Evolutionary conservation across 2,797 vertebrate genomes (phyloP), one percentile per base, ranked within the genome.

Genomic region (Takifugu ocellatus): DNA sequence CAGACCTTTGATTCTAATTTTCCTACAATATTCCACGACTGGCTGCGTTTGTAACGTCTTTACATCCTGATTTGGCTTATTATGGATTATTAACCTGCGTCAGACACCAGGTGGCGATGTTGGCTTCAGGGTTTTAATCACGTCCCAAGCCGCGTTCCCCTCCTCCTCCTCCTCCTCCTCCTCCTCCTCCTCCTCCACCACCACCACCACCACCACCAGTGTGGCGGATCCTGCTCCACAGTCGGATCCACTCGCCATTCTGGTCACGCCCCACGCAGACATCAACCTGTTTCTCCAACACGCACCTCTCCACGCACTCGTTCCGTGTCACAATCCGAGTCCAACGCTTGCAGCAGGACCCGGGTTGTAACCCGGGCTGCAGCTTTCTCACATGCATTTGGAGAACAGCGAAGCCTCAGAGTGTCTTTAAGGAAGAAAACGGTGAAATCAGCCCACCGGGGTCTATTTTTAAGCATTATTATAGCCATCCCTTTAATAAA

Each of bases 211-310:
- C 36, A 14, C 12, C 36, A 12, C 12, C 36, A 39, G 8, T 10
- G 10, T 10, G 11, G 62, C 66, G 70, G 78, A 75, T 74, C 58
- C 2, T 69, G 67, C 79, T 73, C 75, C 70, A 79, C 84, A 75
- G 78, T 77, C 62, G 29, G 64, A 81, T 85, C 79, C 71, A 68
- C 72, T 89, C 80, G 33, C 85, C 77, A 89, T 89, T 84, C 84
- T 26, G 62, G 86, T 88, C 87, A 90, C 87, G 80, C 86, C 86
- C 84, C 83, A 84, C 75, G 60, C 66, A 78, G 74, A 83, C 79
- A 79, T 79, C 67, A 78, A 59, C 70, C 67, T 63, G 47, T 75
- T 72, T 77, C 70, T 73, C 60, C 45, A 64, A 33, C 61, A 68
- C 59, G 49, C 55, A 63, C 26, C 12, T 39, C 27, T 51, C 25